These are phyloP conservation scores for Leucopsar rothschildi DNA, from an alignment of 2,113 vertebrate species.

Conservation along the genomic window DNA sequence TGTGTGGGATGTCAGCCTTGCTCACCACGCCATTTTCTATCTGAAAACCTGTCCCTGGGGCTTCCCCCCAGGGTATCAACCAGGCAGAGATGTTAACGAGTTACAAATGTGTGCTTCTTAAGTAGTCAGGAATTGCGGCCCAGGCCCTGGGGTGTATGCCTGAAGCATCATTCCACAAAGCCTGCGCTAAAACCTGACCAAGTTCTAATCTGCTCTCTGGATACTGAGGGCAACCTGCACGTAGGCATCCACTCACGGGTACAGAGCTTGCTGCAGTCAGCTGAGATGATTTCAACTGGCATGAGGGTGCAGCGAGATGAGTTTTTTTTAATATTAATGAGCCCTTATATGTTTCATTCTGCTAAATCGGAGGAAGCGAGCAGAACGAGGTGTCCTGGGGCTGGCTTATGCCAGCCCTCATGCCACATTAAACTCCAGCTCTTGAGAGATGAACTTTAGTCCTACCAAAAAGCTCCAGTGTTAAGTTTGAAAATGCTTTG, in stretches of 20 bases:
- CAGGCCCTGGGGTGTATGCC: fast-evolving
- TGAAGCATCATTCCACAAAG: fast-evolving
- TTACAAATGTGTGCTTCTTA: neutral
- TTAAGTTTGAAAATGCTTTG: neutral
- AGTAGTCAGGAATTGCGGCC: neutral
- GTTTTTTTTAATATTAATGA: neutral
- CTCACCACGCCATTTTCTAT: neutral
- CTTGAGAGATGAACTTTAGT: neutral
- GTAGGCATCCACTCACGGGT: neutral
- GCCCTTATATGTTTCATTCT: neutral
- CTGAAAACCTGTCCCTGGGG: neutral
- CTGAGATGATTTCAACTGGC: neutral
- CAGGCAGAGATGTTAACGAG: neutral
- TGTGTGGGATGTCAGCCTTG: neutral
- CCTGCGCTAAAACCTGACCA: fast-evolving
- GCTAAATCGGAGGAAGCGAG: neutral
- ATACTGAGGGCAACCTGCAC: neutral
- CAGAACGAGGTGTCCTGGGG: neutral
- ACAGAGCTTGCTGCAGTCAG: neutral
- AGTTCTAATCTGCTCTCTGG: neutral
- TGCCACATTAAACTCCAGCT: neutral
- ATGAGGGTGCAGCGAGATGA: neutral
- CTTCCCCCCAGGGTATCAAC: neutral
- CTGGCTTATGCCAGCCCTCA: neutral
- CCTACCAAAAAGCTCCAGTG: neutral